Conservation (phyloP, 2,888 invertebrate species). For the Apodemia duryi region DNA sequence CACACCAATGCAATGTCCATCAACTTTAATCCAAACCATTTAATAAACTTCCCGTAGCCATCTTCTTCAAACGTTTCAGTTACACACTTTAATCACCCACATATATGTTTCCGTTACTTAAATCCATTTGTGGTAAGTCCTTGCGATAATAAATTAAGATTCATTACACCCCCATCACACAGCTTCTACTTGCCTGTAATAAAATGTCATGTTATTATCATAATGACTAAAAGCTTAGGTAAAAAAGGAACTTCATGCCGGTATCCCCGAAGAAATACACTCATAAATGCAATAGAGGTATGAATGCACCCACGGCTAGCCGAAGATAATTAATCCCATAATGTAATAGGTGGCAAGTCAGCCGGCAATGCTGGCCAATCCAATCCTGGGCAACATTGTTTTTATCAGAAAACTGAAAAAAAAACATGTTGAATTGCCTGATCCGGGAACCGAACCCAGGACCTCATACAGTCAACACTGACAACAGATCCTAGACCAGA, state of each 20-base stretch:
- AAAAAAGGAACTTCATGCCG: too few species aligned
- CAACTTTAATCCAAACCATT: slow-evolving; percentile 51
- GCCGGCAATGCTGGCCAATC: too few species aligned
- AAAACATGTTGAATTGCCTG: too few species aligned
- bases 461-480: too few species aligned
- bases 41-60: slow-evolving; percentile 57
- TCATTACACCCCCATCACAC: slow-evolving; percentile 57
- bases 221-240: too few species aligned
- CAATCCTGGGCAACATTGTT: too few species aligned
- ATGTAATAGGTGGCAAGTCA: too few species aligned
- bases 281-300: background rate
- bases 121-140: slow-evolving; percentile 65
- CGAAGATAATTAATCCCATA: too few species aligned
- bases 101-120: slow-evolving; percentile 70
- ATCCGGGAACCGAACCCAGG: too few species aligned
- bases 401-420: too few species aligned
- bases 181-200: slow-evolving; percentile 67
- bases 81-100: slow-evolving; percentile 66
- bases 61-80: slow-evolving; percentile 44
- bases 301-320: too few species aligned
- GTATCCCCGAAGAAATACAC: slow-evolving; percentile 19
- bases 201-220: slow-evolving; percentile 30
- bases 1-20: slow-evolving; percentile 74
- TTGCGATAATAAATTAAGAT: slow-evolving; percentile 76
- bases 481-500: too few species aligned